Evolutionary conservation across 2,888 invertebrate genomes (phyloP).

Genomic region (Nemotelus pantherinus): DNA sequence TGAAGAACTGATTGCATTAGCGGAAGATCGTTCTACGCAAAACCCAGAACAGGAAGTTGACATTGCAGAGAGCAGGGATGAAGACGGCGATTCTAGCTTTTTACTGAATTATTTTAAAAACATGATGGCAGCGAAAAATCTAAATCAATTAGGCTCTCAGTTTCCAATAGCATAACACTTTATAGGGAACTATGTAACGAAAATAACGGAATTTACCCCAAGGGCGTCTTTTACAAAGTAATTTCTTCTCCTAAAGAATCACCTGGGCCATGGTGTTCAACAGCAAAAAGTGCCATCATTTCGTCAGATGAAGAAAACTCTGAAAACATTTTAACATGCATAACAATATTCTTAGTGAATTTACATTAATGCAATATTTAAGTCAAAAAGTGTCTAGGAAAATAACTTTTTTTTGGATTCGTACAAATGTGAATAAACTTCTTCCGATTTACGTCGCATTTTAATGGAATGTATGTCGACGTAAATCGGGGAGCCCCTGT

Average conservation of each 20-base stretch:
- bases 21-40: background rate
- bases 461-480: background rate
- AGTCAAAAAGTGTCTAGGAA: background rate
- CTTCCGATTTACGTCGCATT: background rate
- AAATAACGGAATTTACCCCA: background rate
- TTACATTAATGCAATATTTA: background rate
- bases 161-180: constrained; percentile 1
- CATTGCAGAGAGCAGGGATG: background rate
- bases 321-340: background rate
- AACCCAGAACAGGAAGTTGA: background rate
- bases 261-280: background rate
- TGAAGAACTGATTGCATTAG: constrained; percentile 3
- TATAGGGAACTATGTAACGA: constrained; percentile 1
- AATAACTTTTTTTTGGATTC: background rate
- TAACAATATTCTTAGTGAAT: background rate
- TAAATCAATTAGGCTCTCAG: background rate
- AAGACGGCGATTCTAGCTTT: background rate
- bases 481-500: background rate
- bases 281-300: background rate
- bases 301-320: constrained; percentile 6
- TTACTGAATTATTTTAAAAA: background rate
- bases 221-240: background rate
- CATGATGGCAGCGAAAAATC: background rate
- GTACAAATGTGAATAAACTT: background rate
- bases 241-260: constrained; percentile 4